Conservation (phyloP, 2,113 vertebrate species). For the Ariopsis seemanni region DNA sequence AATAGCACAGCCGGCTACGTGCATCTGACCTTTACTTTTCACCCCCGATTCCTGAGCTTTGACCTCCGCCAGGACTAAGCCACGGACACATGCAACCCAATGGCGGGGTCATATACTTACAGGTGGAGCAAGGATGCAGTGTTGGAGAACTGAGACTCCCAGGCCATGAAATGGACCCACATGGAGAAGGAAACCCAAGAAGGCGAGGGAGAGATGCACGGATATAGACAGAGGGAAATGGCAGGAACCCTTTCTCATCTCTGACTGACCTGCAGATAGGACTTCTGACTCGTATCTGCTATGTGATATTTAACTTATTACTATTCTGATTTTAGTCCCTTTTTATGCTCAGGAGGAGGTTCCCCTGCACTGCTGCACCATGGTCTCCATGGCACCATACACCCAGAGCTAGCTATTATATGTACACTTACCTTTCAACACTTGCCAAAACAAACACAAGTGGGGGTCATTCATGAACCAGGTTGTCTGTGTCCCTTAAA, state of each 20-base stretch:
- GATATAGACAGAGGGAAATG: neutral
- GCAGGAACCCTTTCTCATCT: conserved; percentile 10
- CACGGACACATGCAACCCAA: conserved; percentile 11
- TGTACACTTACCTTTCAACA: neutral
- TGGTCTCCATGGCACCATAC: conserved; percentile 42
- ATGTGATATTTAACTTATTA: conserved; percentile 57
- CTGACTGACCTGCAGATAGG: conserved; percentile 34
- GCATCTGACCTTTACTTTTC: conserved; percentile 32
- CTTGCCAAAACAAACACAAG: conserved; percentile 9
- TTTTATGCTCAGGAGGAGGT: conserved; percentile 54
- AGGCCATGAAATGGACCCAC: conserved; percentile 29
- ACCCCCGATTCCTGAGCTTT: conserved; percentile 35
- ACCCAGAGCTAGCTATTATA: conserved; percentile 37
- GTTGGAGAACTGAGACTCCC: conserved; percentile 42
- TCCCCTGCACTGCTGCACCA: conserved; percentile 53
- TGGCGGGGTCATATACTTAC: conserved; percentile 21
- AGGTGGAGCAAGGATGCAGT: neutral
- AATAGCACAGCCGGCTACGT: conserved; percentile 39
- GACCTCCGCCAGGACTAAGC: conserved; percentile 50
- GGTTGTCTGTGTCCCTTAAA: conserved; percentile 33
- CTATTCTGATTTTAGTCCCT: conserved; percentile 40
- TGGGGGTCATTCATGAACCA: neutral
- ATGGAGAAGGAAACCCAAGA: neutral
- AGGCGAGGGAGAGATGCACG: neutral
- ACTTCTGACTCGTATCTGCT: conserved; percentile 41